Conservation (phyloP, 2,888 invertebrate genomes). For the Tetranychus truncatus region DNA sequence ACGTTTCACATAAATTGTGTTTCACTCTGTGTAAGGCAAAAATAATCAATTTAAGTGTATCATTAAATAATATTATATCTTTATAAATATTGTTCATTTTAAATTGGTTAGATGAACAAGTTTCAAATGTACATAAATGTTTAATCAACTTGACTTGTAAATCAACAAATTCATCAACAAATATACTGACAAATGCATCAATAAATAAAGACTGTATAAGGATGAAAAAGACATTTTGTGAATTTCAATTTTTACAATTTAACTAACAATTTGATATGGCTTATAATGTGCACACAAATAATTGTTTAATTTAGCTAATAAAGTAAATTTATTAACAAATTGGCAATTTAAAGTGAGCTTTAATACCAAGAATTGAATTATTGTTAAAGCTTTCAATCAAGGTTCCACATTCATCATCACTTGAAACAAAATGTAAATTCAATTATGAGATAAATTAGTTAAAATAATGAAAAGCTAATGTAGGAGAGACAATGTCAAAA, state of each 20-base stretch:
- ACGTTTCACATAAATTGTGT: not conserved
- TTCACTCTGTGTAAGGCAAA: not conserved
- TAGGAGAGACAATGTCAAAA: not conserved
- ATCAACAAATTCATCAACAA: too few relatives aligned
- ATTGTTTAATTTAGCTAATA: too few relatives aligned
- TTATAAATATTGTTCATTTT: not conserved
- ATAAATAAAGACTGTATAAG: too few relatives aligned
- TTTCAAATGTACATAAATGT: not conserved
- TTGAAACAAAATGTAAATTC: not conserved
- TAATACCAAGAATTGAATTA: too few relatives aligned
- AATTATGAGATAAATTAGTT: not conserved
- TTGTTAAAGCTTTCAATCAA: too few relatives aligned
- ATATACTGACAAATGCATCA: too few relatives aligned
- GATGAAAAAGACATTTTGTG: too few relatives aligned
- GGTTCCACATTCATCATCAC: not conserved
- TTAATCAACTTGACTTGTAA: not conserved
- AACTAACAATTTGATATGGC: too few relatives aligned
- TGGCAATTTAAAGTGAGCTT: too few relatives aligned
- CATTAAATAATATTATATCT: not conserved
- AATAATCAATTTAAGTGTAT: not conserved
- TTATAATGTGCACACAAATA: too few relatives aligned
- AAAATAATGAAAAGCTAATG: not conserved
- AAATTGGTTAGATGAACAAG: not conserved
- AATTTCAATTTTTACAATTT: too few relatives aligned
- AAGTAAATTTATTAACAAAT: too few relatives aligned